phyloP scores from a whole-genome alignment of 2,888 invertebrate species.

The Idaea straminata region DNA sequence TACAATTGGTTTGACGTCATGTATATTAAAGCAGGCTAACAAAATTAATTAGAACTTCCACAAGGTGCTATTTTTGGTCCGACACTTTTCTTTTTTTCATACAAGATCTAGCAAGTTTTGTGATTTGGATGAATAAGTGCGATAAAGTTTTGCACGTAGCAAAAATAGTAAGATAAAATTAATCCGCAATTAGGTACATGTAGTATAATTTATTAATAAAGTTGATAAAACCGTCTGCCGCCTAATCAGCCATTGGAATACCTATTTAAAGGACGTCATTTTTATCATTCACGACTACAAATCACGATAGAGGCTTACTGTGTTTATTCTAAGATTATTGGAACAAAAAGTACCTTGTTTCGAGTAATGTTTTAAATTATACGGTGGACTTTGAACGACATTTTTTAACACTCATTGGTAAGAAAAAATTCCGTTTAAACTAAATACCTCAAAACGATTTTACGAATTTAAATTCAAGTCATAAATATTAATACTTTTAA shows the following conservation, averaged over 20 bases:
- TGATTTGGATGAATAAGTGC: neutral
- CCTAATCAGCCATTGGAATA: neutral
- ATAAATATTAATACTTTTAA: neutral
- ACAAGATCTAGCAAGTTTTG: neutral
- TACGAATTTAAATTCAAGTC: neutral
- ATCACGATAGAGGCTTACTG: neutral
- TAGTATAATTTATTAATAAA: neutral
- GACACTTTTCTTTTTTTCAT: neutral
- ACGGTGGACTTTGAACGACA: too few relatives aligned
- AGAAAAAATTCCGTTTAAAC: too few relatives aligned
- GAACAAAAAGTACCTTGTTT: neutral
- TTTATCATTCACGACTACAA: neutral
- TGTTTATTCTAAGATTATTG: neutral
- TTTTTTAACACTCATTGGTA: too few relatives aligned
- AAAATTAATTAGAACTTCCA: neutral
- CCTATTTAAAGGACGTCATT: neutral
- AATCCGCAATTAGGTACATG: neutral
- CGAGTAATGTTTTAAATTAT: neutral
- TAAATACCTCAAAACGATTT: neutral
- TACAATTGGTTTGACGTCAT: neutral
- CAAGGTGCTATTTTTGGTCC: neutral
- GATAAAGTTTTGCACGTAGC: neutral
- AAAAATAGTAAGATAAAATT: neutral
- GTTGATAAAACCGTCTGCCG: neutral
- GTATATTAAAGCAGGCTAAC: neutral